phyloP scores from a whole-genome alignment of 2,888 invertebrate species.

The Minunthozetes semirufus region DNA sequence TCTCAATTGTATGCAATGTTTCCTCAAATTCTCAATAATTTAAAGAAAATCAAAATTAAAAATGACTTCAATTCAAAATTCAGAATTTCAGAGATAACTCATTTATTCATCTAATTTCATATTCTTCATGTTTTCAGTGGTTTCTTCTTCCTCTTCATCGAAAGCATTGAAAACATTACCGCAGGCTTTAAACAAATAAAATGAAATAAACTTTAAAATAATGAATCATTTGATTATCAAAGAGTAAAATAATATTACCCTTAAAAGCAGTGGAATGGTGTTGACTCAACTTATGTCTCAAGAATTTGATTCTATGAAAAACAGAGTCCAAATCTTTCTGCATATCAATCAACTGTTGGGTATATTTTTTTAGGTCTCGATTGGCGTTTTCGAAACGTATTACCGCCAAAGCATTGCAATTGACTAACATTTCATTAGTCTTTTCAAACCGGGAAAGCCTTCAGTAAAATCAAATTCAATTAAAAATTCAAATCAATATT shows the following conservation, averaged over 20 bases:
- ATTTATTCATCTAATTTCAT: neutral
- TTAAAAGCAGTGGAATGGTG: constrained; percentile 50
- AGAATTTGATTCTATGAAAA: constrained; percentile 77
- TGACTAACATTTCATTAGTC: constrained; percentile 97
- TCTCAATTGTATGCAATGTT: neutral
- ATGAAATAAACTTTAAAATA: neutral
- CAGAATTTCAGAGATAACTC: neutral
- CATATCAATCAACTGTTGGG: constrained; percentile 76
- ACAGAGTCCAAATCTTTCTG: constrained; percentile 89
- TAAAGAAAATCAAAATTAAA: neutral
- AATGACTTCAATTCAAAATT: neutral
- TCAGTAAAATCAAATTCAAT: constrained; percentile 44
- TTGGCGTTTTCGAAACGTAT: constrained; percentile 75
- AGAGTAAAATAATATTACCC: constrained; percentile 32
- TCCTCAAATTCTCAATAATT: neutral
- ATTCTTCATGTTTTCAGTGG: neutral
- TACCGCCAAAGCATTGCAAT: constrained; percentile 88
- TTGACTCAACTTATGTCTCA: constrained; percentile 64
- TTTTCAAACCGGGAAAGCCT: constrained; percentile 95
- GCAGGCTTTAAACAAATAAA: constrained; percentile 31
- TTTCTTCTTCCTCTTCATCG: constrained; percentile 40
- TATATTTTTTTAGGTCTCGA: constrained; percentile 83
- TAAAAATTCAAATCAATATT: neutral
- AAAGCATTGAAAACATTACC: constrained; percentile 38
- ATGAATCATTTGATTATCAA: neutral